Conservation (phyloP, 2,113 vertebrate species). For the Syrrhaptes paradoxus region DNA sequence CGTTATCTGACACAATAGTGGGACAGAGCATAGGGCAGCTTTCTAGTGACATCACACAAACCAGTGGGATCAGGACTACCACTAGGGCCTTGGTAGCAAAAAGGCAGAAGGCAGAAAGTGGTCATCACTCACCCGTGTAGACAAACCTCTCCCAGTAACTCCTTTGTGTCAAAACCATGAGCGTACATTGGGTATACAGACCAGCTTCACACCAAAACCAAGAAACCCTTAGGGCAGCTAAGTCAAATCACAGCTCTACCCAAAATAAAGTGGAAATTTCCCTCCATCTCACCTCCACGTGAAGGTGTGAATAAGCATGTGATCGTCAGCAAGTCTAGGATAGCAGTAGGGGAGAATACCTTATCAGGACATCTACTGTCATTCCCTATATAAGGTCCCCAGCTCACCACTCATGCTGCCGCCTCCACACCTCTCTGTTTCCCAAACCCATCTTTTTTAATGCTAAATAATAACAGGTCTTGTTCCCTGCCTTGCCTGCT, state of each 20-base stretch:
- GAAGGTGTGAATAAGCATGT: background rate
- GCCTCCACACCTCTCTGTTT: constrained; percentile 21
- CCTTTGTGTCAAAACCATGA: background rate
- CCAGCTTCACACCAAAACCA: background rate
- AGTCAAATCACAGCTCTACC: background rate
- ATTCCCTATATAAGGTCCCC: background rate
- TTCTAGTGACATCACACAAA: background rate
- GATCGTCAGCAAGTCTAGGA: background rate
- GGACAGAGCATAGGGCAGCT: background rate
- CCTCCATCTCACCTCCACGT: background rate
- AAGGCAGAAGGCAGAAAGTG: background rate
- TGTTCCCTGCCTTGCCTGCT: constrained; percentile 47
- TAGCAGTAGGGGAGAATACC: background rate
- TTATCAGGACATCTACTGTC: background rate
- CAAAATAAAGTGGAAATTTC: background rate
- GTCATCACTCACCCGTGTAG: background rate
- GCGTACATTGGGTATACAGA: background rate
- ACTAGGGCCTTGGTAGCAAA: background rate
- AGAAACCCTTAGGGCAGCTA: background rate
- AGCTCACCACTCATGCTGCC: background rate
- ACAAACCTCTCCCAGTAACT: background rate
- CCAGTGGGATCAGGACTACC: background rate
- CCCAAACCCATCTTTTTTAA: constrained; percentile 64
- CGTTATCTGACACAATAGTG: background rate
- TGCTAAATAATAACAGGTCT: constrained; percentile 1